Evolutionary conservation across 23 tunicate species (phyloP).

Genomic region (Trididemnum clinides): DNA sequence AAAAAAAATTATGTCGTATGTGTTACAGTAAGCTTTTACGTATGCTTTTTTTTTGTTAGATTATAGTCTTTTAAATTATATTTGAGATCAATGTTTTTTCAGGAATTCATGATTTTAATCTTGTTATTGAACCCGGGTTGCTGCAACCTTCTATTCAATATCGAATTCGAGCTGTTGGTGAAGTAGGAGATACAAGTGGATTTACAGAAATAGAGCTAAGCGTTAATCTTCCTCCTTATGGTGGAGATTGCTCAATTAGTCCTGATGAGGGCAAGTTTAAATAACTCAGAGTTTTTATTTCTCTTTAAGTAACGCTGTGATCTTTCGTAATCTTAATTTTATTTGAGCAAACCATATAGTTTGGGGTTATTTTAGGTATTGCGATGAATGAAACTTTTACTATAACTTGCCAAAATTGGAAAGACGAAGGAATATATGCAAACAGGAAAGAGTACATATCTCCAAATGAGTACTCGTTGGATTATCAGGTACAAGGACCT

Average conservation of each 20-base stretch:
- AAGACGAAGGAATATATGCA: constrained; percentile 85
- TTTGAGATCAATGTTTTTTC: no score
- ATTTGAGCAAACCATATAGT: no score
- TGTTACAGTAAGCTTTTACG: not conserved
- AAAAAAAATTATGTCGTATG: no score
- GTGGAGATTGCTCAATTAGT: constrained; percentile 55
- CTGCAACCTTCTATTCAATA: constrained; percentile 60
- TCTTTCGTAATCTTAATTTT: no score
- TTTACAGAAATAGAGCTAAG: constrained; percentile 50
- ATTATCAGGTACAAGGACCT: constrained; percentile 41
- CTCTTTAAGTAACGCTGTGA: no score
- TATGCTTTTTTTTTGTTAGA: not conserved
- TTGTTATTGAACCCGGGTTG: constrained; percentile 61
- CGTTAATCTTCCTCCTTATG: constrained; percentile 71
- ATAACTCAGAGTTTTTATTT: not conserved
- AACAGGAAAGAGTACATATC: constrained; percentile 36
- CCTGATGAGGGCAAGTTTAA: constrained; percentile 52
- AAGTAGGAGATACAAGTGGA: constrained; percentile 26
- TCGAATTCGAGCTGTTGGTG: constrained; percentile 45
- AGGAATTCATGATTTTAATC: constrained; percentile 41
- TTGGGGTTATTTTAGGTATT: constrained; percentile 59
- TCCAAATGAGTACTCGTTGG: constrained; percentile 40
- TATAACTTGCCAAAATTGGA: constrained; percentile 60
- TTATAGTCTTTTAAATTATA: no score
- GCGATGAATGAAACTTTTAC: constrained; percentile 64